A percentile compares a stretch with the other conserved stretches of the same genome.
Evolutionary conservation across 1,140 invertebrate genomes (phyloP).

Genomic region (Pogonomyrmex californicus): DNA sequence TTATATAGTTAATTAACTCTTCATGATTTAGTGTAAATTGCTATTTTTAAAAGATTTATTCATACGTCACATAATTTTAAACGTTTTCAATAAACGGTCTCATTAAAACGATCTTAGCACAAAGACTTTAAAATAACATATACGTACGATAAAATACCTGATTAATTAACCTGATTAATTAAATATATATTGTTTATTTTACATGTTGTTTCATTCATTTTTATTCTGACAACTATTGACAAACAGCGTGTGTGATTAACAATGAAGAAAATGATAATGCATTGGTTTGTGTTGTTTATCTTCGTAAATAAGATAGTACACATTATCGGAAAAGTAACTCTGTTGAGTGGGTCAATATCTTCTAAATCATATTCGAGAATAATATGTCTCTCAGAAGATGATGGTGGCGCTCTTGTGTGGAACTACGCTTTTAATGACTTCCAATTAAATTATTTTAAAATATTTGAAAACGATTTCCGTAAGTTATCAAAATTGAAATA

Average conservation of each 20-base stretch:
- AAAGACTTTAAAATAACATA: not conserved
- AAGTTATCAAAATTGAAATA: not conserved
- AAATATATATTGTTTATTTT: not conserved
- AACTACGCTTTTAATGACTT: constrained; percentile 48
- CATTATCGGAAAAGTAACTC: not conserved
- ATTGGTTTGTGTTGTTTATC: not conserved
- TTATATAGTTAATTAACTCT: not conserved
- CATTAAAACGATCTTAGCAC: no score
- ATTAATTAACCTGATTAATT: not conserved
- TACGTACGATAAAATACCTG: no score
- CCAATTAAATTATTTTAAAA: not conserved
- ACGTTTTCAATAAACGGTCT: not conserved
- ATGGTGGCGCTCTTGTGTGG: constrained; percentile 66
- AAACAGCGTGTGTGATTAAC: not conserved
- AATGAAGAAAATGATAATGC: constrained; percentile 10
- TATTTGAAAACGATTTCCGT: not conserved
- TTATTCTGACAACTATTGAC: not conserved
- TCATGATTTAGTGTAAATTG: not conserved
- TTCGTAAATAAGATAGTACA: not conserved
- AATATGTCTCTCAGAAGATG: constrained; percentile 63
- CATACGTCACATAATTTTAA: not conserved
- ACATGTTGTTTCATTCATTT: not conserved
- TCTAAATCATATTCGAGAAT: not conserved
- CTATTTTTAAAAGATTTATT: not conserved
- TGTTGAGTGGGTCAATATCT: not conserved